Percentiles rank a stretch among this genome's conserved stretches.
phyloP scores from a whole-genome alignment of 2,888 invertebrate species.

The Melitaea athalia region DNA sequence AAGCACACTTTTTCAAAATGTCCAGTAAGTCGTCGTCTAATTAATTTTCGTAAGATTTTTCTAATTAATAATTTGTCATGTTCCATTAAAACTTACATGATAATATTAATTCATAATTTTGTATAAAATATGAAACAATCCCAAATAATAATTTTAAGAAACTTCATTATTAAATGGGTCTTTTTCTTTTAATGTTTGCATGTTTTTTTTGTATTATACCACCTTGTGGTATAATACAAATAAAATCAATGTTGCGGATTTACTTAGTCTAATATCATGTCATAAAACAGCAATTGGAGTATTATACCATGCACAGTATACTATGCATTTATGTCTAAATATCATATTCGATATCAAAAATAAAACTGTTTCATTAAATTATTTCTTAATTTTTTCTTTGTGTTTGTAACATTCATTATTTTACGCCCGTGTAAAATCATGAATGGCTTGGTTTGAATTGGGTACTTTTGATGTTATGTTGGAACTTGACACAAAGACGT shows the following conservation, averaged over 20 bases:
- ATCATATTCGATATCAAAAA: slow-evolving; percentile 1
- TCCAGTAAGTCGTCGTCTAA: too few relatives aligned
- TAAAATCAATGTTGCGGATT: not conserved
- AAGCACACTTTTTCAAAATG: too few relatives aligned
- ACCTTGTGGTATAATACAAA: slow-evolving; percentile 11
- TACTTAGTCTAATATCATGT: not conserved
- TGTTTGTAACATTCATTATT: slow-evolving; percentile 13
- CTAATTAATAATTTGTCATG: not conserved
- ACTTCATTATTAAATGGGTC: slow-evolving; percentile 9
- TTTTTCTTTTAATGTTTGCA: not conserved
- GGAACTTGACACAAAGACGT: not conserved
- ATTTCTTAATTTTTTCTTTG: slow-evolving; percentile 3
- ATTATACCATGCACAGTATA: slow-evolving; percentile 22
- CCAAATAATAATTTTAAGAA: not conserved
- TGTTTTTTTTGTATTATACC: not conserved
- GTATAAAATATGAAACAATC: not conserved
- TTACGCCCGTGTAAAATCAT: slow-evolving; percentile 6
- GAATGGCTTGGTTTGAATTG: slow-evolving; percentile 4
- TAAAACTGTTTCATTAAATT: not conserved
- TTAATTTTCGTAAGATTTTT: too few relatives aligned
- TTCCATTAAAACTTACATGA: not conserved
- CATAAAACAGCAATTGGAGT: slow-evolving; percentile 22
- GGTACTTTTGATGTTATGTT: not conserved
- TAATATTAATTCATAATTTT: not conserved
- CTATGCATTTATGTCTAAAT: slow-evolving; percentile 20